Base-by-base conservation (phyloP, 2,113 vertebrate genomes). In the Poicephalus meyeri region DNA sequence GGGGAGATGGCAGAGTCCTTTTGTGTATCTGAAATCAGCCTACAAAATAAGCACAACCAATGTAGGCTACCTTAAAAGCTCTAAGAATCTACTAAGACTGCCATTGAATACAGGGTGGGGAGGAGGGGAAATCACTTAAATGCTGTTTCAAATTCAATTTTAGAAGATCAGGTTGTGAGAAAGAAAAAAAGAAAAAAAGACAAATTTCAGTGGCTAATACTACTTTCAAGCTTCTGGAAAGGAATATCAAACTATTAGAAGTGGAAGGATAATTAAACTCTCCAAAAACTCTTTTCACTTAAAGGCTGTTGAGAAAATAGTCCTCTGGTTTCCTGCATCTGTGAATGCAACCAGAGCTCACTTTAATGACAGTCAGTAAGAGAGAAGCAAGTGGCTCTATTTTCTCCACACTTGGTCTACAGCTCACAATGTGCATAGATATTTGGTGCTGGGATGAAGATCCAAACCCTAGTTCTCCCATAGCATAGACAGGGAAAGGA, bases 11-110 rank as follows among this genome's bases (percentile, higher is more conserved):
- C 80, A 84, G 72, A 84, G 19, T 56, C 52, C 79, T 94, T 71
- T 76, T 83, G 31, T 86, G 47, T 74, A 17, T 66, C 84, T 94
- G 89, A 93, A 96, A 90, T 90, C 79, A 91, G 86, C 21, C 80
- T 68, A 44, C 47, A 88, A 91, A 93, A 44, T 61, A 78, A 84
- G 69, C 46, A 46, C 28, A 66, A 49, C 73, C 19, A 47, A n/a
- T 68, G 78, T 1, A 74, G n/a, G 65, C 31, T 76, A 42, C 56
- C 92, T 71, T 10, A 86, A 91, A 90, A 64, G 33, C 33, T 78
- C 44, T 49, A 26, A 49, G 47, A 41, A 44, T 68, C 44, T 76
- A 44, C 46, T 53, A 49, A 83, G 69, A 31, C 24, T 79, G 25
- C 13, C 23, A 61, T 7, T 47, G 24, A 58, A 77, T n/a, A 18